Conservation (phyloP, 2,888 invertebrate species). For the Stenodema calcarata region DNA sequence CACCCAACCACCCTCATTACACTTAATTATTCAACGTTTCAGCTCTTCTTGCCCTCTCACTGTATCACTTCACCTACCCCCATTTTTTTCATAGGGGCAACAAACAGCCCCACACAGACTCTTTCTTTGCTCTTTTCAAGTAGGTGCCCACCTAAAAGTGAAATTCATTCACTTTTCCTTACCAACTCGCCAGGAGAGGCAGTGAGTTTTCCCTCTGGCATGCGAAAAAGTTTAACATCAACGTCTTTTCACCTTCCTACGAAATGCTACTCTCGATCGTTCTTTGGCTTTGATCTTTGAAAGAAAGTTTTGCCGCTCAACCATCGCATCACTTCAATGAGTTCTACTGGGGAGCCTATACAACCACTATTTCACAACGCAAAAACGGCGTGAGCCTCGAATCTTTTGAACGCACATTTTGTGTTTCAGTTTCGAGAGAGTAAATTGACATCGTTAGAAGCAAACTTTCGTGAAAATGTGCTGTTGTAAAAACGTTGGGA, state of each 20-base stretch:
- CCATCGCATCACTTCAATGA: not conserved
- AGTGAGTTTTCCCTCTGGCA: not conserved
- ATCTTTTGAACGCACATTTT: not conserved
- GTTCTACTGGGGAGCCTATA: not conserved
- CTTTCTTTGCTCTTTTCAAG: constrained; percentile 1
- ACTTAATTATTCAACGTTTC: constrained; percentile 46
- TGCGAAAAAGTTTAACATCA: constrained; percentile 24
- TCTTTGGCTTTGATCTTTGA: constrained; percentile 25
- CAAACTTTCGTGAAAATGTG: not conserved
- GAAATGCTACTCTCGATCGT: constrained; percentile 4
- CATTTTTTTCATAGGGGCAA: constrained; percentile 9
- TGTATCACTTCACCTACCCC: not conserved
- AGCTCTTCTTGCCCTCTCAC: constrained; percentile 18
- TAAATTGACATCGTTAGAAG: not conserved
- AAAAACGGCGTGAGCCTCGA: not conserved
- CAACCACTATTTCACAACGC: not conserved
- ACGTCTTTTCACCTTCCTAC: not conserved
- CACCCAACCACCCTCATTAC: constrained; percentile 25
- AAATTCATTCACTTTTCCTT: constrained; percentile 1
- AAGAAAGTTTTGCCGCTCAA: not conserved
- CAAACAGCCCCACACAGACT: not conserved
- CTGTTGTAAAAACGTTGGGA: no score
- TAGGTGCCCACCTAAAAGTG: not conserved
- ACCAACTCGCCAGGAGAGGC: not conserved
- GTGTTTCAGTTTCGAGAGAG: not conserved